Percentiles rank a stretch among this genome's conserved stretches.
Conservation (phyloP, 1,140 invertebrate genomes). For the Phortica variegata region DNA sequence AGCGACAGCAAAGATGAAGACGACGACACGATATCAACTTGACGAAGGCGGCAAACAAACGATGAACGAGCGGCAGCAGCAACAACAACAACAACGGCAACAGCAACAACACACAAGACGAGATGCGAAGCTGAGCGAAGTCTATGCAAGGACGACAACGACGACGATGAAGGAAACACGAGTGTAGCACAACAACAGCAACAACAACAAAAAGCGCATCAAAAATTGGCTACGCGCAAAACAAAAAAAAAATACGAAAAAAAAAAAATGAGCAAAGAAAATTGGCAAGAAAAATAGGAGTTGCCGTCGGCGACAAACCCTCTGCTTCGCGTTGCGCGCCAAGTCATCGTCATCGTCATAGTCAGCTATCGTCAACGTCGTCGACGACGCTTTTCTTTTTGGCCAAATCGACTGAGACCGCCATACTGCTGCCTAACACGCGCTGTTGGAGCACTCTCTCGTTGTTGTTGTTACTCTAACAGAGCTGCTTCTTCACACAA, state of each 20-base stretch:
- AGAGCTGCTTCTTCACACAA: too few species aligned
- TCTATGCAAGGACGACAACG: conserved; percentile 2
- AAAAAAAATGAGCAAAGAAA: conserved; percentile 37
- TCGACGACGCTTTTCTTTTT: conserved; percentile 12
- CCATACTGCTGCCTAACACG: conserved; percentile 54
- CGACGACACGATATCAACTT: conserved; percentile 53
- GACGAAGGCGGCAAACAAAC: conserved; percentile 17
- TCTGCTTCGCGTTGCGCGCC: not conserved
- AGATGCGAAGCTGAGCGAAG: conserved; percentile 11
- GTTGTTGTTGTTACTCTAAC: too few species aligned
- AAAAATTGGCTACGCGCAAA: too few species aligned
- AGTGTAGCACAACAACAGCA: conserved; percentile 11
- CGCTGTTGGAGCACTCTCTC: conserved; percentile 25
- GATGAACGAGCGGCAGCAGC: not conserved
- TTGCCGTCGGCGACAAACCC: conserved; percentile 37
- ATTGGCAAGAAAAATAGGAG: conserved; percentile 46
- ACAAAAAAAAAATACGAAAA: not conserved
- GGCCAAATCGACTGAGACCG: conserved; percentile 34
- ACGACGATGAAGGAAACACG: conserved; percentile 5
- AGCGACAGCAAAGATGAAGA: conserved; percentile 56
- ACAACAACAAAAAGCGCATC: conserved; percentile 1
- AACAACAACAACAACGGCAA: not conserved
- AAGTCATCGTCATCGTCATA: conserved; percentile 3
- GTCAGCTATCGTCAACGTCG: not conserved
- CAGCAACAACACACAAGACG: conserved; percentile 8